A percentile compares a stretch with the other conserved stretches of the same genome.
phyloP scores from a whole-genome alignment of 2,113 vertebrate species.

The Dipodomys spectabilis region DNA sequence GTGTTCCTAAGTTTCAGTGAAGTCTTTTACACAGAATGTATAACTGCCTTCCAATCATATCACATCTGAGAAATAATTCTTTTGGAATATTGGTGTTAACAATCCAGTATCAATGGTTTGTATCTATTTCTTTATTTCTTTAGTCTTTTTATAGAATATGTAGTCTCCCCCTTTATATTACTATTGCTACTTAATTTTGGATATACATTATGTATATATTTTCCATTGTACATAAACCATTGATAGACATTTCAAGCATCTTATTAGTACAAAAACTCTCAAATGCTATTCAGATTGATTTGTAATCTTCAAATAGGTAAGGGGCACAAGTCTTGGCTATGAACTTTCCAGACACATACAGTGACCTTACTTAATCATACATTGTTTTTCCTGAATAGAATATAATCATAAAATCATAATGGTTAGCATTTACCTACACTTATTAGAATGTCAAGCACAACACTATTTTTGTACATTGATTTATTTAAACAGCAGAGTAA shows the following conservation, averaged over 20 bases:
- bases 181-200: conserved; percentile 11
- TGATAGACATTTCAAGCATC: background rate
- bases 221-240: conserved; percentile 8
- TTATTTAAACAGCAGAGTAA: background rate
- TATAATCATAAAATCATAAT: background rate
- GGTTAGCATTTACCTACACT: background rate
- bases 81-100: background rate
- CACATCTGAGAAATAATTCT: background rate
- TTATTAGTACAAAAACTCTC: conserved; percentile 4
- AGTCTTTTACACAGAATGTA: background rate
- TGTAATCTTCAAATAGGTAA: conserved; percentile 7
- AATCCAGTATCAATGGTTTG: background rate
- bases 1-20: background rate
- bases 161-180: background rate
- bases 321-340: background rate
- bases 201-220: background rate
- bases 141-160: background rate
- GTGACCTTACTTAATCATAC: background rate
- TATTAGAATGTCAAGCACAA: background rate
- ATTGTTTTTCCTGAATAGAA: background rate
- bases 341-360: background rate
- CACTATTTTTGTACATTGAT: background rate
- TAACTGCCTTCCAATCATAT: background rate
- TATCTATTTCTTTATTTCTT: background rate
- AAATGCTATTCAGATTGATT: background rate